Evolutionary conservation across 1,140 invertebrate species (phyloP), one percentile per base, ranked within the genome.

Genomic region (Lasaia peninsularis): DNA sequence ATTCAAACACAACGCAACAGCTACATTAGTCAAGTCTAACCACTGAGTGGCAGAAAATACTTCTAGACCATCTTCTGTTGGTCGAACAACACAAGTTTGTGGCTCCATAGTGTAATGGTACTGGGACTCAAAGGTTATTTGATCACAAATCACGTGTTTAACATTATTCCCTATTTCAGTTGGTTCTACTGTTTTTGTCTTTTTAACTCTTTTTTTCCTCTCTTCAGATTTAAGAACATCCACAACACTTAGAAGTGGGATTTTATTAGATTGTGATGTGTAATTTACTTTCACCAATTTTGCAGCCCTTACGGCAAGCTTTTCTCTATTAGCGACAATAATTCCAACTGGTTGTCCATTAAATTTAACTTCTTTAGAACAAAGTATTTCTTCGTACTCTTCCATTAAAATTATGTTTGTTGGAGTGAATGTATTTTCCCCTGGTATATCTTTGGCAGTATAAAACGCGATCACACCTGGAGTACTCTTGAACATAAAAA

Each of bases 331-430:
- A 0, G 95, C 95, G 1, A 94, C 92, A 6, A 97, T 89, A 1
- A 97, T 82, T 0, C 94, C 96, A 6, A 94, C 79, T 0, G 94
- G 92, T 79, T 97, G 94, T 0, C 94, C 93, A 48, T 94, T 92
- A 73, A 92, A 94, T 14, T 88, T 72, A 0, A 96, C 90, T 33
- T 75, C 73, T 14, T 71, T 77, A 20, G 78, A 72, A 60, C 91
- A 91, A 64, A 93, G 85, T 16, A 92, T 86, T 77, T 92, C 91
- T 83, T 92, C 91, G 48, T 86, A 71, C 28, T 73, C 77, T 33
- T 14, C 8, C 6, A 80, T 24, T 0, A 84, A 34, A 2, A 70
- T 71, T 32, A 72, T 24, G 21, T 60, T 67, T 8, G 48, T 51
- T n/a, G 84, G 70, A 24, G 90, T 84, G 33, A 90, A 92, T 11